phyloP scores from a whole-genome alignment of 2,113 vertebrate genomes.

The Phylloscopus whistleri region DNA sequence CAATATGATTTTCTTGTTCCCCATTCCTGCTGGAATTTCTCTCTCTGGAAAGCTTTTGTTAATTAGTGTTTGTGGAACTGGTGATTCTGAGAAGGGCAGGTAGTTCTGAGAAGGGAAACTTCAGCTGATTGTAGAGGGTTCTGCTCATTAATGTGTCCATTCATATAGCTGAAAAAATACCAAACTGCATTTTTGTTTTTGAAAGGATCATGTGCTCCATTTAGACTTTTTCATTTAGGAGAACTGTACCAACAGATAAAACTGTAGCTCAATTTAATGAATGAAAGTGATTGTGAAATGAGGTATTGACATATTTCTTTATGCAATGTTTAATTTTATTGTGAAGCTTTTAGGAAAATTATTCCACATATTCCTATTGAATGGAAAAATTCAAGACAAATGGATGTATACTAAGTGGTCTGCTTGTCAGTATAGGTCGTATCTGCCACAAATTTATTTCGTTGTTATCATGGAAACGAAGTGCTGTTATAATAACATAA shows the following conservation, averaged over 20 bases:
- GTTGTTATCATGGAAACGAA: background rate
- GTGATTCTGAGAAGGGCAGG: background rate
- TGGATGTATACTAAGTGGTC: background rate
- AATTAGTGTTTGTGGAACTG: background rate
- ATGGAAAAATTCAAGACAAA: background rate
- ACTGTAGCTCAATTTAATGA: background rate
- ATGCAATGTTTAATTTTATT: background rate
- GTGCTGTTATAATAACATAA: background rate
- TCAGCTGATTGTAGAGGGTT: background rate
- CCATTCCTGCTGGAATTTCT: background rate
- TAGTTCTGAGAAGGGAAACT: background rate
- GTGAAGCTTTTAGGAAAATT: background rate
- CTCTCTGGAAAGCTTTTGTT: background rate
- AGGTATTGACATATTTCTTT: background rate
- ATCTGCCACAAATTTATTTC: background rate
- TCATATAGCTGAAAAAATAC: background rate
- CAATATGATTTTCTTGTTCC: background rate
- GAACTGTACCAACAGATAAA: background rate
- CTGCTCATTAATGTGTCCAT: background rate
- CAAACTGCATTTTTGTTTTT: background rate
- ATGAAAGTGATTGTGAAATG: background rate
- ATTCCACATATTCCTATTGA: background rate
- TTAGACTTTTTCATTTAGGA: background rate
- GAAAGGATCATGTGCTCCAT: background rate
- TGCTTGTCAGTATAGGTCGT: background rate